Evolutionary conservation across 2,113 vertebrate genomes (phyloP).

Genomic region (Ceyx melanurus): DNA sequence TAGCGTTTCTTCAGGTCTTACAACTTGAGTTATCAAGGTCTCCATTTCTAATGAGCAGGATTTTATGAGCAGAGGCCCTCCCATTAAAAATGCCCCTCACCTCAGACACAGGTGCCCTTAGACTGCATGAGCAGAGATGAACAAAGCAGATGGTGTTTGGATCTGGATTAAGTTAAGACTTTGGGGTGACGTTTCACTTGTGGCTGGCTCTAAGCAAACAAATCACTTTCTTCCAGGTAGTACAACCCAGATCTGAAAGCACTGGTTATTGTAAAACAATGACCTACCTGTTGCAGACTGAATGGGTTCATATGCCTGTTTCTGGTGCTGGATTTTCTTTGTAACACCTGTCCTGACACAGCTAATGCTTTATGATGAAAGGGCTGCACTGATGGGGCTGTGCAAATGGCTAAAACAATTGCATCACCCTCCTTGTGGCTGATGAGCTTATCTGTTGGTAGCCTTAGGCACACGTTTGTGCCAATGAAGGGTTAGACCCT

Average conservation of each 20-base stretch:
- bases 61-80: not conserved
- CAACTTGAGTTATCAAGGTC: not conserved
- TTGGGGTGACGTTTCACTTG: not conserved
- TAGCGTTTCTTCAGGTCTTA: not conserved
- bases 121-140: not conserved
- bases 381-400: not conserved
- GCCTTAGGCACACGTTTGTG: rapidly evolving
- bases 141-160: constrained; percentile 26
- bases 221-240: constrained; percentile 6
- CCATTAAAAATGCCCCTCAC: not conserved
- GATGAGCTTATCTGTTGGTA: not conserved
- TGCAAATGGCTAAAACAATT: constrained; percentile 20
- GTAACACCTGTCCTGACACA: not conserved
- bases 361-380: not conserved
- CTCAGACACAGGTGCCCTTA: not conserved
- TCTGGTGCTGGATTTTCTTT: not conserved
- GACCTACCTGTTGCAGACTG: not conserved
- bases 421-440: not conserved
- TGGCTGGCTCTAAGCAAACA: constrained; percentile 14
- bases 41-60: not conserved
- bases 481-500: not conserved
- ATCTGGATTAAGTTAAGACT: constrained; percentile 16
- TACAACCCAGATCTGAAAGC: not conserved
- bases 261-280: not conserved
- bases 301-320: not conserved